Base-by-base conservation (phyloP, 2,113 vertebrate genomes). In the Xenus cinereus region DNA sequence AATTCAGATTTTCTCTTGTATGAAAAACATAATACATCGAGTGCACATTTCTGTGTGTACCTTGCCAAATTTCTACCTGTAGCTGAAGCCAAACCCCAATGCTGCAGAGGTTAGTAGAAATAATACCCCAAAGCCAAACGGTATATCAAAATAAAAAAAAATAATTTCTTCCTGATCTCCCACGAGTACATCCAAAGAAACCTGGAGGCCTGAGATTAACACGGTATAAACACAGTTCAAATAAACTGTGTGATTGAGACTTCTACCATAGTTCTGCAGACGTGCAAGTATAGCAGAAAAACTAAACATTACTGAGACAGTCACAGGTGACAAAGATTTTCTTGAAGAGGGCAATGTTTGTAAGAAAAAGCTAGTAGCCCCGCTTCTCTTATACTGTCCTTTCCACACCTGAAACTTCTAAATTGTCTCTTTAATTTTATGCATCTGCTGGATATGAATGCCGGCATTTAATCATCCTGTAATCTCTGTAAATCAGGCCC, bases 1-100 rank as follows among this genome's bases (percentile, higher is more conserved):
- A 96, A 96, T 94, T 95, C 77, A 89, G 87, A 85, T 97, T 95
- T 94, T 77, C 60, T 89, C 60, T 72, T 78, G 35, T 95, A 57
- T 84, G 77, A 72, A 91, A 95, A 95, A 51, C 35, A n/a, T 67
- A 93, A 91, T 87, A 68, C 41, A 87, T 91, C 69, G 73, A 94
- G 53, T 45, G 30, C 60, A 76, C 48, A 82, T 91, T 84, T 73
- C 30, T 39, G 4, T 51, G 18, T n/a, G 21, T 72, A 72, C 74
- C 53, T 89, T 87, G 87, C 95, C 91, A 94, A 87, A 95, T 84
- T 74, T 35, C 46, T 92, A 87, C 64, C 64, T 91, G 84, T 57
- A 84, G 45, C 77, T 87, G 63, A 11, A 91, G 77, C 81, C 89
- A 96, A 96, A 73, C 50, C 32, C 10, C 62, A 72, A 0, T 78